A percentile compares a stretch with the other conserved stretches of the same genome.
These are phyloP conservation scores for Aporophyla lueneburgensis DNA, from an alignment of 2,888 invertebrate species.

Conservation along the genomic window DNA sequence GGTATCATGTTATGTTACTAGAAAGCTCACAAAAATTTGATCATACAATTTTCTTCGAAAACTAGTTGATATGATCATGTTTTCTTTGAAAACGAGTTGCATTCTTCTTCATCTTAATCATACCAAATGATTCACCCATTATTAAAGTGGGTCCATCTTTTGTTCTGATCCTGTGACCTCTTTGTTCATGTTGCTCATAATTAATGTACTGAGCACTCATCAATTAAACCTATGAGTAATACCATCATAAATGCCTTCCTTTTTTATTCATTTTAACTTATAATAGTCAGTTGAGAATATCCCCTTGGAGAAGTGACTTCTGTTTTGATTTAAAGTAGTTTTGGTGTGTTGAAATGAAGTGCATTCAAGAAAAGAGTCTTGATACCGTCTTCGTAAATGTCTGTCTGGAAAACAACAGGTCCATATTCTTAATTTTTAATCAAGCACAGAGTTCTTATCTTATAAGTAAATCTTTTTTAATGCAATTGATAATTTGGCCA, in stretches of 20 bases:
- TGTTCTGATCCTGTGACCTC: slow-evolving; percentile 45
- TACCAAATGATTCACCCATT: slow-evolving; percentile 51
- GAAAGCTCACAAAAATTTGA: not conserved
- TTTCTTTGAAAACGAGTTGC: not conserved
- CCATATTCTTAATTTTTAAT: slow-evolving; percentile 12
- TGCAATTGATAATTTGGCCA: slow-evolving; percentile 18
- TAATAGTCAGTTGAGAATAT: slow-evolving; percentile 52
- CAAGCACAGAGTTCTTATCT: slow-evolving; percentile 12
- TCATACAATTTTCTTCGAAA: not conserved
- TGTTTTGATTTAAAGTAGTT: not conserved
- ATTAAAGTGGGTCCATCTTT: slow-evolving; percentile 42
- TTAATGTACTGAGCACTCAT: slow-evolving; percentile 58
- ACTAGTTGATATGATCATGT: not conserved
- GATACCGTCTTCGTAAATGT: slow-evolving; percentile 49
- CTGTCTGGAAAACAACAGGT: slow-evolving; percentile 63
- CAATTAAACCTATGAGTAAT: slow-evolving; percentile 64
- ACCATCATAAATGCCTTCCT: slow-evolving; percentile 25
- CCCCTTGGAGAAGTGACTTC: slow-evolving; percentile 13
- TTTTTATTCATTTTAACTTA: slow-evolving; percentile 33
- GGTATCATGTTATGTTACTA: too few relatives aligned
- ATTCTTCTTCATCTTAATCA: not conserved
- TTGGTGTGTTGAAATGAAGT: slow-evolving; percentile 52
- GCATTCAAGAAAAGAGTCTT: slow-evolving; percentile 42
- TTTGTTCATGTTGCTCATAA: slow-evolving; percentile 33
- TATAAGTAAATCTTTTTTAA: slow-evolving; percentile 31